These are phyloP conservation scores for Acleris holmiana DNA, from an alignment of 2,888 invertebrate genomes.

Conservation along the genomic window DNA sequence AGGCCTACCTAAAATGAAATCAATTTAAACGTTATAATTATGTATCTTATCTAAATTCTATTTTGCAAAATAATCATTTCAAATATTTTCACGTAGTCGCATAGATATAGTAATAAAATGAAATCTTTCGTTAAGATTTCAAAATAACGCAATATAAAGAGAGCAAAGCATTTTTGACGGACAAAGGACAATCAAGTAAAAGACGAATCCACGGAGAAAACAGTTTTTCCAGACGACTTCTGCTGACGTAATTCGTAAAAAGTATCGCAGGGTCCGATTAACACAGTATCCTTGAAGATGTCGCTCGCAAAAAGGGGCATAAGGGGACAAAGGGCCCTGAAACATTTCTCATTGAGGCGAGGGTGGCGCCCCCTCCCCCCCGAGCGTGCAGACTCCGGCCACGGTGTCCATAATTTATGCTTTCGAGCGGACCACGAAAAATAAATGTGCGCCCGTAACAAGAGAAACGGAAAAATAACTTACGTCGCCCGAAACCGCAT, in stretches of 20 bases:
- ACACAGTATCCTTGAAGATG: conserved; percentile 82
- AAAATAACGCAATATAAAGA: conserved; percentile 11
- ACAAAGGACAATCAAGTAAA: conserved; percentile 56
- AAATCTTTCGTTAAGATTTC: neutral
- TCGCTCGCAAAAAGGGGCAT: conserved; percentile 77
- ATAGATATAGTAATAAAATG: neutral
- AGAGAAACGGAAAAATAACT: conserved; percentile 67
- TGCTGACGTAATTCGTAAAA: conserved; percentile 63
- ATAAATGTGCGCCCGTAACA: conserved; percentile 73
- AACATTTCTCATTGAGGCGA: conserved; percentile 78
- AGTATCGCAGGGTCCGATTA: conserved; percentile 75
- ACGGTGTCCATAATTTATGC: conserved; percentile 82
- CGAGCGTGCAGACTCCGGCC: conserved; percentile 63
- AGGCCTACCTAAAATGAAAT: too few relatives aligned
- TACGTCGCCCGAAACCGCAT: conserved; percentile 38
- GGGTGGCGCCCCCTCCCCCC: conserved; percentile 49
- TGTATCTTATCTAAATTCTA: too few relatives aligned
- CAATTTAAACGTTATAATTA: too few relatives aligned
- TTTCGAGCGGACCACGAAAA: conserved; percentile 76
- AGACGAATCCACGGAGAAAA: conserved; percentile 48
- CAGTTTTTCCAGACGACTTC: conserved; percentile 61
- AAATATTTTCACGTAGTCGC: too few relatives aligned
- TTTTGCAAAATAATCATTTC: too few relatives aligned
- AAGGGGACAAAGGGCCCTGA: conserved; percentile 76
- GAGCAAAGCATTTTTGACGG: conserved; percentile 38